phyloP scores from a whole-genome alignment of 2,113 vertebrate genomes.

The Larimichthys polyactis region DNA sequence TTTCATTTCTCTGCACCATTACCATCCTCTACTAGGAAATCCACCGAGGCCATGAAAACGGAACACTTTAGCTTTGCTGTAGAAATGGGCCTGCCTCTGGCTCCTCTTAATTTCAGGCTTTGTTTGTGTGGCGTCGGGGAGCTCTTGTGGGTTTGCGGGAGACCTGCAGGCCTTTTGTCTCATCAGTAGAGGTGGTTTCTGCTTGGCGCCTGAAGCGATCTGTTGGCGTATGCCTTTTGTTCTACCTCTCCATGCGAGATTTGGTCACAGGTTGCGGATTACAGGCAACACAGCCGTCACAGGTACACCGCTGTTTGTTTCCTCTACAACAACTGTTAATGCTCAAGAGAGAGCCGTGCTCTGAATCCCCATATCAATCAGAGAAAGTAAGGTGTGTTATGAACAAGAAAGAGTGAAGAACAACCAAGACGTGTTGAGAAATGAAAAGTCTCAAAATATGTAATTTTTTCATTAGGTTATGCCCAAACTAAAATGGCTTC shows the following conservation, averaged over 20 bases:
- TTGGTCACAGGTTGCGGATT: constrained; percentile 79
- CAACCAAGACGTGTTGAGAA: constrained; percentile 8
- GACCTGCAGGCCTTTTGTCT: constrained; percentile 83
- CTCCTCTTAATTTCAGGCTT: constrained; percentile 84
- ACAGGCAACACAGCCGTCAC: constrained; percentile 68
- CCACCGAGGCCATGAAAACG: constrained; percentile 72
- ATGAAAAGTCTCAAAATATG: constrained; percentile 28
- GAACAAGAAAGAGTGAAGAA: background rate
- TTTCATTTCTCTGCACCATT: constrained; percentile 50
- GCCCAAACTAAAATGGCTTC: constrained; percentile 45
- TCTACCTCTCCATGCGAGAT: constrained; percentile 71
- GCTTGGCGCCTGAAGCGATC: constrained; percentile 74
- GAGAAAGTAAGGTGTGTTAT: background rate
- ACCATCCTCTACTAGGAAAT: constrained; percentile 64
- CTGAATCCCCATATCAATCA: constrained; percentile 28
- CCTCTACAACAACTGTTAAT: constrained; percentile 26
- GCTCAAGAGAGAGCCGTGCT: constrained; percentile 24
- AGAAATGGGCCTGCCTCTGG: constrained; percentile 77
- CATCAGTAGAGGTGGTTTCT: constrained; percentile 75
- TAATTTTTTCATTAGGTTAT: background rate
- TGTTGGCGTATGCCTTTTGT: constrained; percentile 66
- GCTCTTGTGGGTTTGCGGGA: constrained; percentile 76
- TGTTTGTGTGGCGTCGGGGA: constrained; percentile 79
- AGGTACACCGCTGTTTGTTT: constrained; percentile 67
- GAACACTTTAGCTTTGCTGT: constrained; percentile 78